A percentile compares a stretch with the other conserved stretches of the same genome.
Conservation (phyloP, 2,888 invertebrate species). For the Lamproptera curius region DNA sequence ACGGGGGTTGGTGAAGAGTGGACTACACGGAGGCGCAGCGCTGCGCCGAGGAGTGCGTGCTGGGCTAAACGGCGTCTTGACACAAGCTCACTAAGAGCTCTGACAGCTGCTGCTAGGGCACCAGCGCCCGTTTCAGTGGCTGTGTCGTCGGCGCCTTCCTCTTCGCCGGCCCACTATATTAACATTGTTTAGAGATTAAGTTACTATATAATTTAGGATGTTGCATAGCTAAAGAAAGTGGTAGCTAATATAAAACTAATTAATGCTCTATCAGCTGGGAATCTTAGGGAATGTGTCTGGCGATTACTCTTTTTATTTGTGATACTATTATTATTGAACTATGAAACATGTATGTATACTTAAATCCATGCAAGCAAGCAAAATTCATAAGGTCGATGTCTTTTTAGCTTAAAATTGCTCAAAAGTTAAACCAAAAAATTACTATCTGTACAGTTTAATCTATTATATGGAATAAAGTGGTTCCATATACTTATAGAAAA, state of each 20-base stretch:
- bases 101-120: constrained; percentile 50
- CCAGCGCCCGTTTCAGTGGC: constrained; percentile 30
- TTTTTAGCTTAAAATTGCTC: no score
- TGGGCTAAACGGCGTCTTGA: constrained; percentile 57
- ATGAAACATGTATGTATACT: no score
- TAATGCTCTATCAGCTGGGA: not conserved
- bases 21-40: constrained; percentile 54
- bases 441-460: no score
- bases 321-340: no score
- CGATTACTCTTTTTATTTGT: not conserved
- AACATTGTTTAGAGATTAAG: not conserved
- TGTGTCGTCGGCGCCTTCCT: constrained; percentile 44
- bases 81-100: constrained; percentile 59
- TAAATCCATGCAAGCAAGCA: no score
- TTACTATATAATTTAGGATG: not conserved
- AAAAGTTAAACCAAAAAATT: no score
- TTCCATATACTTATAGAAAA: no score
- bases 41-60: constrained; percentile 61
- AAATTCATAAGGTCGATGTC: no score
- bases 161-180: constrained; percentile 62
- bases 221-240: no score
- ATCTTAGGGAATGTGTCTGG: not conserved
- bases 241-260: no score
- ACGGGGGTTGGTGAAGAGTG: constrained; percentile 32
- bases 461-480: no score